A percentile compares a stretch with the other conserved stretches of the same genome.
Evolutionary conservation across 2,888 invertebrate species (phyloP).

Genomic region (Chymomyza fuscimana): DNA sequence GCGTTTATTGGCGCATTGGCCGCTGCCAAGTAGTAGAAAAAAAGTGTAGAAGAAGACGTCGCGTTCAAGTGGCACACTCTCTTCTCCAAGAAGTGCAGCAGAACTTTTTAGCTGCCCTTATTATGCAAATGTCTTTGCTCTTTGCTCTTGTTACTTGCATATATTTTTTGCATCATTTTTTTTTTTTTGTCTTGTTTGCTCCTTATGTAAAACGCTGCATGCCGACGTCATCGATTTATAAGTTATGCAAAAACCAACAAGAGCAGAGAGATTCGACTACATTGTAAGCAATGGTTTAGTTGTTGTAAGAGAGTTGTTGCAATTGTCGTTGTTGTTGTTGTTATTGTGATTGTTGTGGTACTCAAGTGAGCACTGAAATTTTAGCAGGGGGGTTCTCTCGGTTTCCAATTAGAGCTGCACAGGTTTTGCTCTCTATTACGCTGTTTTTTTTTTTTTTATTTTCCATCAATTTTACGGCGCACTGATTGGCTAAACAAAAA

Average conservation of each 20-base stretch:
- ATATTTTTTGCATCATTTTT: not conserved
- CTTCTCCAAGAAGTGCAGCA: constrained; percentile 40
- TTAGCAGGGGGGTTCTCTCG: constrained; percentile 21
- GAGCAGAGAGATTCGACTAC: constrained; percentile 45
- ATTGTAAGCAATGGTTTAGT: constrained; percentile 65
- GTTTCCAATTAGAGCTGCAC: constrained; percentile 36
- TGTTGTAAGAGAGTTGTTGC: not conserved
- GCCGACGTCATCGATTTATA: constrained; percentile 71
- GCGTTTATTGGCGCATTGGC: constrained; percentile 49
- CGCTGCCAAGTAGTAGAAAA: constrained; percentile 11
- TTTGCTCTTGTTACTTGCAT: not conserved
- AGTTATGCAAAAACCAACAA: constrained; percentile 60
- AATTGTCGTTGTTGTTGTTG: not conserved
- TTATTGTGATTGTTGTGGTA: not conserved
- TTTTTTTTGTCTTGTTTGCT: not conserved
- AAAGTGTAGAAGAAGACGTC: not conserved
- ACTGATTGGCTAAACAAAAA: constrained; percentile 52
- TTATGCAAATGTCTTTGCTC: constrained; percentile 61
- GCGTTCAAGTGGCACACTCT: no score
- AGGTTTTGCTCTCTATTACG: constrained; percentile 19
- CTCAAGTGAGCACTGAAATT: not conserved
- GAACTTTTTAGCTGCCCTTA: constrained; percentile 61
- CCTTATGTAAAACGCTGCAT: constrained; percentile 40
- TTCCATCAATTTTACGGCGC: constrained; percentile 15
- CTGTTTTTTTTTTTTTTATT: constrained; percentile 14